Base-by-base conservation (phyloP, 2,113 vertebrate species). In the Eulacestoma nigropectus region DNA sequence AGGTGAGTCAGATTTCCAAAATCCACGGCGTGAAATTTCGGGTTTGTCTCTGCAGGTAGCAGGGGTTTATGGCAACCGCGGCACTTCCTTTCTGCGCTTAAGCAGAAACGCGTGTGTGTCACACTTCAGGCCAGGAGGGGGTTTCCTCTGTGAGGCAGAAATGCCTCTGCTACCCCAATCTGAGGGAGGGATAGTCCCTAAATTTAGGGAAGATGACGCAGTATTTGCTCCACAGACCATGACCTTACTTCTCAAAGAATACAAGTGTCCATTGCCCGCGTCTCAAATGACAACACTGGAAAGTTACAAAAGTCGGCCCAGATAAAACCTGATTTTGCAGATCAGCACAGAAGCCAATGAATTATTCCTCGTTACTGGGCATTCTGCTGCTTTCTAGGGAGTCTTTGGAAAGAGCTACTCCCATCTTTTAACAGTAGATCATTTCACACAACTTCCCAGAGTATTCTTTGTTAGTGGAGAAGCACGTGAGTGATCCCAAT, bases 331-430 rank as follows among this genome's bases (percentile, higher is more conserved):
- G 37, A 47, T 46, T 83, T 74, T 77, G 50, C 87, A 90, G 42
- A 59, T 10, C 56, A 75, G 55, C 53, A 78, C 23, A 84, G 37
- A 32, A 81, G 90, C 14, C 89, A 84, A 6, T 23, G 72, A 78
- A 67, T 88, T 29, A 49, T 16, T 77, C 52, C 78, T 84, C 55
- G 44, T 63, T 84, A 26, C 56, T 41, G 41, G 26, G 20, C 1
- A 0, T 67, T 80, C 80, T 56, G 27, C 35, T 90, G 76, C 91
- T 93, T 93, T 86, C 93, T 21, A 89, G 80, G 83, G 89, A 96
- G 79, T n/a, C n/a, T n/a, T n/a, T n/a, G 65, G 33, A 17, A 46
- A 80, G 50, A 96, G 47, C 79, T 93, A 52, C 59, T 91, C 78
- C n/a, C 67, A 47, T 21, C 72, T 79, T 74, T 25, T 3, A 70